Percentiles rank a stretch among this genome's conserved stretches.
phyloP scores from a whole-genome alignment of 92 coral and sea anemone genomes.

The Porites evermanni region DNA sequence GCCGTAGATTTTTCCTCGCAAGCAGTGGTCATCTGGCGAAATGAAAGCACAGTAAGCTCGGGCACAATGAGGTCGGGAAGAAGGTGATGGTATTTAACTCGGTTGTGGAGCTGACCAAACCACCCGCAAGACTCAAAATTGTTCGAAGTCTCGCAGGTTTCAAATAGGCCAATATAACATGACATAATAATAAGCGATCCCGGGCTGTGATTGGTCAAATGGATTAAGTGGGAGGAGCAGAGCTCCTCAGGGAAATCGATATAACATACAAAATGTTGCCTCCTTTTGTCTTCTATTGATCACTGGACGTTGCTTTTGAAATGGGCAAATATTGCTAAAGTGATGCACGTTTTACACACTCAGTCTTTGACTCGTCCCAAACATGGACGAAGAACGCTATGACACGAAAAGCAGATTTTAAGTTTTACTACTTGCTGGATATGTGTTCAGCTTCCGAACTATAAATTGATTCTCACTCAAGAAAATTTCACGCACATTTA shows the following conservation, averaged over 20 bases:
- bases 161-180: slow-evolving; percentile 64
- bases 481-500: neutral
- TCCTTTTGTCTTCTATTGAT: slow-evolving; percentile 60
- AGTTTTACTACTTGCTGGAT: neutral
- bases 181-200: slow-evolving; percentile 72
- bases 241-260: slow-evolving; percentile 82
- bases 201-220: slow-evolving; percentile 66
- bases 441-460: neutral
- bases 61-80: neutral
- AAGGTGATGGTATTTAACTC: slow-evolving; percentile 33
- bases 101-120: slow-evolving; percentile 42
- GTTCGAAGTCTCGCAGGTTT: slow-evolving; percentile 50
- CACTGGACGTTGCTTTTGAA: slow-evolving; percentile 53
- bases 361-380: neutral
- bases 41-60: slow-evolving; percentile 25
- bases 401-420: neutral
- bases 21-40: slow-evolving; percentile 88
- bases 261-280: slow-evolving; percentile 79
- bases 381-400: neutral
- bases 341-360: neutral
- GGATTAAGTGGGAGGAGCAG: slow-evolving; percentile 77
- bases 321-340: slow-evolving; percentile 50
- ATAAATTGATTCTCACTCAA: neutral
- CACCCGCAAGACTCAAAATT: slow-evolving; percentile 52
- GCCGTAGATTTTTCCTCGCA: slow-evolving; percentile 85